phyloP scores from a whole-genome alignment of 2,797 vertebrate genomes.

The Bucorvus abyssinicus region DNA sequence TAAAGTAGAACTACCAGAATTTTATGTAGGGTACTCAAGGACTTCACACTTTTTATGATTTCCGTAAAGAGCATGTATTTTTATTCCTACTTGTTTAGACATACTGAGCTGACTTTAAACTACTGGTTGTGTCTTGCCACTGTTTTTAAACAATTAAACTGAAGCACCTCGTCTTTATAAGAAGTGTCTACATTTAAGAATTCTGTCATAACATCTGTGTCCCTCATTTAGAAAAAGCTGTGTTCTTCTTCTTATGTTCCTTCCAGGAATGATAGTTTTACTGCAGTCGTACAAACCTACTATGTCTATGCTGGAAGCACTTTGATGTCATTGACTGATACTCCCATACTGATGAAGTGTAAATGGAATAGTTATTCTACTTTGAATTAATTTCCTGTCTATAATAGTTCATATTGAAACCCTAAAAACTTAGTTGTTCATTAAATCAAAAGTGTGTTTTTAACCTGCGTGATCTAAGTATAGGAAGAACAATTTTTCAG shows the following conservation, averaged over 20 bases:
- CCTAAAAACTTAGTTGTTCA: neutral
- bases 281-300: neutral
- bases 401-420: neutral
- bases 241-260: neutral
- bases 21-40: neutral
- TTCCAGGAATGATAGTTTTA: neutral
- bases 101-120: neutral
- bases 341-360: neutral
- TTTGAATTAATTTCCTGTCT: neutral
- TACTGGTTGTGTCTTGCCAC: neutral
- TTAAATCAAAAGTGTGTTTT: neutral
- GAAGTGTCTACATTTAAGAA: neutral
- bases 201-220: neutral
- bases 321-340: neutral
- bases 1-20: neutral
- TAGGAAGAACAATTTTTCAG: neutral
- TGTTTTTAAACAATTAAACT: neutral
- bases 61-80: neutral
- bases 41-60: neutral
- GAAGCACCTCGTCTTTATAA: neutral
- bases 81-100: neutral
- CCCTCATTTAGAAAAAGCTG: neutral
- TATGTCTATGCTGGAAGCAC: neutral
- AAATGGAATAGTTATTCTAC: neutral
- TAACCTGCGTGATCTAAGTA: neutral